A percentile compares a stretch with the other conserved stretches of the same genome.
Conservation (phyloP, 1,140 invertebrate genomes). For the Apis mellifera region Amel_HAv3.1 CM009936.2:6393001-6393500, state of each 20-base stretch:
- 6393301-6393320: constrained; percentile 21
- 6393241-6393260: constrained; percentile 64
- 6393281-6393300: constrained; percentile 49
- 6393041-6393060: constrained; percentile 50
- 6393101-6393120: constrained; percentile 48
- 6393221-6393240: constrained; percentile 36
- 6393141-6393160: constrained; percentile 66
- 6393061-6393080: constrained; percentile 55
- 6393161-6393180: constrained; percentile 61
- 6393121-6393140: constrained; percentile 57
- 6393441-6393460: not conserved
- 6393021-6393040: constrained; percentile 39
- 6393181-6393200: constrained; percentile 50
- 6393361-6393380: not conserved
- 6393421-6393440: not conserved
- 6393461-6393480: not conserved
- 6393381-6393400: not conserved
- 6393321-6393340: no score
- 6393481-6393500: not conserved
- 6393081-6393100: constrained; percentile 50
- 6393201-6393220: constrained; percentile 33
- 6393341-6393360: constrained; percentile 4
- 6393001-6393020: constrained; percentile 37
- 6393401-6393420: not conserved
- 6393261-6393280: constrained; percentile 45